These are phyloP conservation scores for Zapornia atra DNA, from an alignment of 2,113 vertebrate species.

Conservation along the genomic window DNA sequence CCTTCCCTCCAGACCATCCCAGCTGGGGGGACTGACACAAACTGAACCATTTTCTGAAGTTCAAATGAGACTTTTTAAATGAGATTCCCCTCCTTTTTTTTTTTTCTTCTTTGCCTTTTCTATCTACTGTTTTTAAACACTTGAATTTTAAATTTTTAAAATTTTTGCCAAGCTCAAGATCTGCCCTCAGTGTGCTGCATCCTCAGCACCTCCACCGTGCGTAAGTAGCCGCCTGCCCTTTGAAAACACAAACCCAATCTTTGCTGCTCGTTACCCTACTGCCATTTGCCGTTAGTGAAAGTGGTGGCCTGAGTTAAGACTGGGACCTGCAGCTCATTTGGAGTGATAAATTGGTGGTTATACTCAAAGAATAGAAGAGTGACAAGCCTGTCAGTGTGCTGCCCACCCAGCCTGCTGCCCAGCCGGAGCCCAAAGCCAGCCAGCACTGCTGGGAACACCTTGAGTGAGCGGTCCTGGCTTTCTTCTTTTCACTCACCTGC, in stretches of 20 bases:
- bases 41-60: background rate
- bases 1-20: background rate
- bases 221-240: background rate
- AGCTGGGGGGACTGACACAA: background rate
- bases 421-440: background rate
- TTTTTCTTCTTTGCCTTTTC: background rate
- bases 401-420: no score
- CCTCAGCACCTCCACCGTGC: background rate
- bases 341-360: background rate
- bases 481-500: background rate
- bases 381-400: background rate
- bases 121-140: background rate
- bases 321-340: background rate
- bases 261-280: background rate
- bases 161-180: background rate
- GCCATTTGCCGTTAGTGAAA: background rate
- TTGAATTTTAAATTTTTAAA: background rate
- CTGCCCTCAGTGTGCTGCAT: background rate
- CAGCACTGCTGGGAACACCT: background rate
- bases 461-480: background rate
- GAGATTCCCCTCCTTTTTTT: background rate
- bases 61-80: background rate
- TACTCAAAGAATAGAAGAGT: background rate
- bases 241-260: fast-evolving
- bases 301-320: background rate